Evolutionary conservation across 2,888 invertebrate species (phyloP).

Genomic region (Leptopilina syphax): DNA sequence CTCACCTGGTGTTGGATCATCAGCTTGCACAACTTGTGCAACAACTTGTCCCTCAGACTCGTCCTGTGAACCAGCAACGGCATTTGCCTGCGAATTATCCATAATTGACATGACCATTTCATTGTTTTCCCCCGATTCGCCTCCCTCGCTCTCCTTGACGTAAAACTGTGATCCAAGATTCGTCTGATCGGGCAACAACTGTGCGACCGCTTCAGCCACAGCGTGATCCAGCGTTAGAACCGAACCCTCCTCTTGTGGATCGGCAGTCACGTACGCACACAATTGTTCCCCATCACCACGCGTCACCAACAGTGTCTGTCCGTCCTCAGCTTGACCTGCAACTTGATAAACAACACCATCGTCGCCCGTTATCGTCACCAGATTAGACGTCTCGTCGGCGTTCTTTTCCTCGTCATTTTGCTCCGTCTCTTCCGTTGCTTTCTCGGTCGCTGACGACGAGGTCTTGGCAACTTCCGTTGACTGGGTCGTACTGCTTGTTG

Average conservation of each 20-base stretch:
- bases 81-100: constrained; percentile 72
- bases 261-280: constrained; percentile 80
- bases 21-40: constrained; percentile 91
- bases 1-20: constrained; percentile 89
- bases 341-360: constrained; percentile 90
- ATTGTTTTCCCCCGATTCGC: constrained; percentile 64
- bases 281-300: constrained; percentile 88
- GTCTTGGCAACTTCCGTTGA: too few relatives aligned
- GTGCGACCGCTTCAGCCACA: constrained; percentile 78
- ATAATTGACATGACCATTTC: constrained; percentile 78
- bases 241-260: constrained; percentile 78
- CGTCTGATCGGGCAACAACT: constrained; percentile 79
- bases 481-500: constrained; percentile 40
- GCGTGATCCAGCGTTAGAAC: constrained; percentile 80
- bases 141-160: constrained; percentile 73
- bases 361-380: constrained; percentile 89
- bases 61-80: constrained; percentile 74
- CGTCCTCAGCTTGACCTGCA: constrained; percentile 88
- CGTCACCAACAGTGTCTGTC: constrained; percentile 86
- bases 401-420: constrained; percentile 78
- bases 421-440: constrained; percentile 54
- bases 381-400: constrained; percentile 78
- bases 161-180: constrained; percentile 74
- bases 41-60: constrained; percentile 83
- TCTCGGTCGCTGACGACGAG: constrained; percentile 16